Evolutionary conservation across 2,888 invertebrate species (phyloP).

Genomic region (Hesperia comma): DNA sequence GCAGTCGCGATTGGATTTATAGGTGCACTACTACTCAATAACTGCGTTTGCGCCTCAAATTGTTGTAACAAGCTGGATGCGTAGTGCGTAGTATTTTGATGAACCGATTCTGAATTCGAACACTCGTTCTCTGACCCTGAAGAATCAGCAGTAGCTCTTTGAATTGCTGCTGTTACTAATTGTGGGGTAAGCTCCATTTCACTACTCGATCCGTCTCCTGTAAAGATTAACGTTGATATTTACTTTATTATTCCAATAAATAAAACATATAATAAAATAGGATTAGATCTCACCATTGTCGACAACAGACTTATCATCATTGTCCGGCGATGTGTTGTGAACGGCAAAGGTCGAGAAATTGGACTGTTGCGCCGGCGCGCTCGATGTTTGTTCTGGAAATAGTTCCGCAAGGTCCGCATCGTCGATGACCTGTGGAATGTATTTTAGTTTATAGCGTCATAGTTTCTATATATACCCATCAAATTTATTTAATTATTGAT

Average conservation of each 20-base stretch:
- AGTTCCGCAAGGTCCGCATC: conserved; percentile 92
- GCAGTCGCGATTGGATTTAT: conserved; percentile 61
- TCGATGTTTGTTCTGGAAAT: conserved; percentile 87
- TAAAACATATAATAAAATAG: neutral
- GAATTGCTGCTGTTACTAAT: conserved; percentile 90
- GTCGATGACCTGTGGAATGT: conserved; percentile 85
- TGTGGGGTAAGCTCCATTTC: conserved; percentile 90
- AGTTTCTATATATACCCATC: conserved; percentile 7
- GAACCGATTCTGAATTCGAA: conserved; percentile 80
- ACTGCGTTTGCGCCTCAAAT: conserved; percentile 91
- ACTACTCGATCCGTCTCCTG: conserved; percentile 87
- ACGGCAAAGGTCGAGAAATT: conserved; percentile 83
- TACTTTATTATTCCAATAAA: conserved; percentile 12
- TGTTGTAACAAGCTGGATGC: conserved; percentile 91
- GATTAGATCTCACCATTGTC: conserved; percentile 69
- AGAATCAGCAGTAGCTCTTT: conserved; percentile 87
- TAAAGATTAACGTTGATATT: conserved; percentile 44
- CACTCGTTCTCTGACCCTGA: conserved; percentile 89
- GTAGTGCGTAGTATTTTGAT: conserved; percentile 85
- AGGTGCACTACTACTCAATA: conserved; percentile 82
- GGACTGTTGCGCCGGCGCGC: conserved; percentile 84
- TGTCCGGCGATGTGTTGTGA: conserved; percentile 67
- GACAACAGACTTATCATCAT: conserved; percentile 78
- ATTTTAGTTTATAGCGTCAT: conserved; percentile 43
- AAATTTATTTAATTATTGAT: neutral